These are phyloP conservation scores for Ancistrus triradiatus DNA, from an alignment of 2,113 vertebrate species.

Conservation along the genomic window DNA sequence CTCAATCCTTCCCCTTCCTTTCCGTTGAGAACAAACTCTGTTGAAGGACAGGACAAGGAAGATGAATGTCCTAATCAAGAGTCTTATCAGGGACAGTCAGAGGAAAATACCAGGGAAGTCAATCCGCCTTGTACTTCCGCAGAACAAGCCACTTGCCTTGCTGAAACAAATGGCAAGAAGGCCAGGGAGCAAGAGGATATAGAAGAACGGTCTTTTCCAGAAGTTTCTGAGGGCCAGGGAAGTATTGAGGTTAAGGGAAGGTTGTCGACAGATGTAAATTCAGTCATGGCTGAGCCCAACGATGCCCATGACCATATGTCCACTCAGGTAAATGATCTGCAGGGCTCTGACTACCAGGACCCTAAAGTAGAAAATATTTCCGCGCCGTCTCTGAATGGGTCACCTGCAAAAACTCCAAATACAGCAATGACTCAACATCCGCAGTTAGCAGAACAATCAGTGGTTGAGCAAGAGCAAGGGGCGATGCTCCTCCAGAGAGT, in stretches of 20 bases:
- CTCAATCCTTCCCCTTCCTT: slow-evolving; percentile 69
- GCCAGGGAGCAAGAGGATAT: background rate
- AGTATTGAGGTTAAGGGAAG: slow-evolving; percentile 58
- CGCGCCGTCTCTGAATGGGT: background rate
- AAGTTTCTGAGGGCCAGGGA: slow-evolving; percentile 32
- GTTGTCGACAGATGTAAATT: slow-evolving; percentile 61
- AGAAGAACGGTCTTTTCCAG: background rate
- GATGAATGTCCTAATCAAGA: slow-evolving; percentile 30
- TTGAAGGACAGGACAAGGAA: slow-evolving; percentile 39
- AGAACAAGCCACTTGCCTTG: background rate
- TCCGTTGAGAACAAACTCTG: slow-evolving; percentile 43
- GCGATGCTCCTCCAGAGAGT: slow-evolving; percentile 57
- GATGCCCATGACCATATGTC: slow-evolving; percentile 36
- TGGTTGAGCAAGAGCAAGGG: slow-evolving; percentile 66
- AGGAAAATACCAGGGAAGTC: slow-evolving; percentile 3
- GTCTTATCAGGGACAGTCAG: background rate
- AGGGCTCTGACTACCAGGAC: background rate
- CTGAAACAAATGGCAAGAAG: background rate
- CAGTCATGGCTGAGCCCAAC: slow-evolving; percentile 64
- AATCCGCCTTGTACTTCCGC: background rate
- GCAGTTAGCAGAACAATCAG: slow-evolving; percentile 46
- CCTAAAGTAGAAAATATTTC: background rate
- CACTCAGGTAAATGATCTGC: slow-evolving; percentile 26
- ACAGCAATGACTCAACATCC: slow-evolving; percentile 37
- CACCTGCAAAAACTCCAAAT: slow-evolving; percentile 10